Conservation (phyloP, 2,113 vertebrate genomes). For the Polypterus bichir region DNA sequence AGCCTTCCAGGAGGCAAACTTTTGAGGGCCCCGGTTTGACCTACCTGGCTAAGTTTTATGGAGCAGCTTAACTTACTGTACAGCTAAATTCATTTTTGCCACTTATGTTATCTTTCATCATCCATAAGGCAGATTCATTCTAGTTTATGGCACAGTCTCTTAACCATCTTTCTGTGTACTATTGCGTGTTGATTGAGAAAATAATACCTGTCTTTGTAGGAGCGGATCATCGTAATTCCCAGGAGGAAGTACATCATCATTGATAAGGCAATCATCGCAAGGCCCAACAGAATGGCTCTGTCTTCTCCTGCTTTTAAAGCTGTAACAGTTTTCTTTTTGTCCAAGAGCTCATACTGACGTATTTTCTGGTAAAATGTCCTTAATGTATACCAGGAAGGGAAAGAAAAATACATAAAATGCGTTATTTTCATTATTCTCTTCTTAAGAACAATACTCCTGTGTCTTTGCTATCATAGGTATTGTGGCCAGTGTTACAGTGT, state of each 20-base stretch:
- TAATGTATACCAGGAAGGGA: constrained; percentile 31
- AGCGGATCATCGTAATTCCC: constrained; percentile 77
- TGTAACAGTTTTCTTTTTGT: constrained; percentile 88
- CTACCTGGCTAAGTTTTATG: too few relatives aligned
- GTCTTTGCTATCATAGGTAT: background rate
- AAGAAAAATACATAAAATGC: constrained; percentile 44
- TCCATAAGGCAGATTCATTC: too few relatives aligned
- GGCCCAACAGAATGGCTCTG: constrained; percentile 76
- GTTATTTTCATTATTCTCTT: background rate
- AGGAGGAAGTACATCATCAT: constrained; percentile 90
- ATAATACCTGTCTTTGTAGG: constrained; percentile 77
- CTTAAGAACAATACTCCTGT: background rate
- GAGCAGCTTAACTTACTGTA: too few relatives aligned
- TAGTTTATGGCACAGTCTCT: too few relatives aligned
- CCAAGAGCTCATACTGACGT: constrained; percentile 74
- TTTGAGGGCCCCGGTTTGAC: too few relatives aligned
- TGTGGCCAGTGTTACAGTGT: background rate
- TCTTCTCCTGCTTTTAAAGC: constrained; percentile 86
- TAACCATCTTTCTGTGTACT: too few relatives aligned
- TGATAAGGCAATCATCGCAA: constrained; percentile 80
- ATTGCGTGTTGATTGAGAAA: too few relatives aligned
- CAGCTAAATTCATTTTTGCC: too few relatives aligned
- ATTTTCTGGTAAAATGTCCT: constrained; percentile 91
- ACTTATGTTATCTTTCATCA: too few relatives aligned
- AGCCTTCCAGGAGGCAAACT: too few relatives aligned